Conservation (phyloP, 2,888 invertebrate species). For the Tortricodes alternella region DNA sequence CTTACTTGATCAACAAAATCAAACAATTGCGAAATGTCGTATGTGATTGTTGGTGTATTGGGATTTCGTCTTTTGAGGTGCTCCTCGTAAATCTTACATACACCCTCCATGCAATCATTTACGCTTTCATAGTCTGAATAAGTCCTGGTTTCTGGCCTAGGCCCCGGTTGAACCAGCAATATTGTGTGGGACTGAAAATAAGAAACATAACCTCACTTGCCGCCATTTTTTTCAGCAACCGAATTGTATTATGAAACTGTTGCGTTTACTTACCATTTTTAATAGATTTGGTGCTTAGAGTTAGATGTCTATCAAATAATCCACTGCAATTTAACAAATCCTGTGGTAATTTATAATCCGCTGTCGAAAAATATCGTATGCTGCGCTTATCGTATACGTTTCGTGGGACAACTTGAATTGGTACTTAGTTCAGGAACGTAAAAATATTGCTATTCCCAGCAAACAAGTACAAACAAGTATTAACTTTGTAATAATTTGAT, state of each 20-base stretch:
- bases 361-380: not conserved
- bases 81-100: conserved; percentile 99
- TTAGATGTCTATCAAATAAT: not conserved
- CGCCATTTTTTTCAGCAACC: conserved; percentile 55
- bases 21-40: conserved; percentile 98
- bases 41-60: conserved; percentile 97
- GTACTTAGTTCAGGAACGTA: no score
- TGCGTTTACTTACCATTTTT: conserved; percentile 53
- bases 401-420: no score
- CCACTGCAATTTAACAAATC: not conserved
- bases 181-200: conserved; percentile 96
- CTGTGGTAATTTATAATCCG: not conserved
- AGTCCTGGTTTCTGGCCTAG: conserved; percentile 96
- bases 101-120: conserved; percentile 99
- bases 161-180: conserved; percentile 96
- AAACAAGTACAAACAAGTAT: no score
- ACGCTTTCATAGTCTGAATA: conserved; percentile 99
- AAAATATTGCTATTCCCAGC: no score
- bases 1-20: conserved; percentile 96
- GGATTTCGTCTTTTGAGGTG: conserved; percentile 98
- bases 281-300: not conserved
- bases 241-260: conserved; percentile 1
- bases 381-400: no score
- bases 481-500: no score
- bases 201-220: conserved; percentile 57